A percentile compares a stretch with the other conserved stretches of the same genome.
These are phyloP conservation scores for Phylloscopus whistleri DNA, from an alignment of 2,113 vertebrate species.

Conservation along the genomic window DNA sequence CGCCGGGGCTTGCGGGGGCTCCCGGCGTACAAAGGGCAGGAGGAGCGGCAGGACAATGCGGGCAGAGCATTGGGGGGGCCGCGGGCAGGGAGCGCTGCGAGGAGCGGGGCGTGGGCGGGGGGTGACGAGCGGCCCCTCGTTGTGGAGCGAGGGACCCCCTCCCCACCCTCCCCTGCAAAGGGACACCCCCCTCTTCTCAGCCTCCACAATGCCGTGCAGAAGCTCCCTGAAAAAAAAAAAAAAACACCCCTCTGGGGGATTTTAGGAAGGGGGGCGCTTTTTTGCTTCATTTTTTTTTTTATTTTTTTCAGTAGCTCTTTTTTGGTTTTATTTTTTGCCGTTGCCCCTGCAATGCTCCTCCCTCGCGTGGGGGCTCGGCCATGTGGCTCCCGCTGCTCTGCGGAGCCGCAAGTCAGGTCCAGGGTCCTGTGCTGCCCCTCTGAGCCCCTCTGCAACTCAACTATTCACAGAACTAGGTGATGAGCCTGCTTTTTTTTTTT, in stretches of 20 bases:
- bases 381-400: neutral
- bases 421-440: neutral
- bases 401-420: neutral
- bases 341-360: neutral
- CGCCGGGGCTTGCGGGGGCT: slow-evolving; percentile 43
- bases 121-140: neutral
- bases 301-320: neutral
- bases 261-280: neutral
- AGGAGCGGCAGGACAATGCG: slow-evolving; percentile 34
- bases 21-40: slow-evolving; percentile 64
- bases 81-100: neutral
- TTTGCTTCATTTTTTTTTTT: neutral
- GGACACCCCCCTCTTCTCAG: neutral
- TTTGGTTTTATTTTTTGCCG: neutral
- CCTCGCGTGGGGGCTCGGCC: neutral
- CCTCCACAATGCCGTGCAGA: neutral
- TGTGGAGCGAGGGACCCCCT: neutral
- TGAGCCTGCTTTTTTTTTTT: neutral
- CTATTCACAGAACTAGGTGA: neutral
- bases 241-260: neutral
- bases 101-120: neutral
- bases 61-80: neutral
- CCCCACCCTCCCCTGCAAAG: neutral
- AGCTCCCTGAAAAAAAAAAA: neutral
- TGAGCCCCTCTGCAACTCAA: neutral